Evolutionary conservation across 2,113 vertebrate species (phyloP).

Genomic region (Ceyx melanurus): DNA sequence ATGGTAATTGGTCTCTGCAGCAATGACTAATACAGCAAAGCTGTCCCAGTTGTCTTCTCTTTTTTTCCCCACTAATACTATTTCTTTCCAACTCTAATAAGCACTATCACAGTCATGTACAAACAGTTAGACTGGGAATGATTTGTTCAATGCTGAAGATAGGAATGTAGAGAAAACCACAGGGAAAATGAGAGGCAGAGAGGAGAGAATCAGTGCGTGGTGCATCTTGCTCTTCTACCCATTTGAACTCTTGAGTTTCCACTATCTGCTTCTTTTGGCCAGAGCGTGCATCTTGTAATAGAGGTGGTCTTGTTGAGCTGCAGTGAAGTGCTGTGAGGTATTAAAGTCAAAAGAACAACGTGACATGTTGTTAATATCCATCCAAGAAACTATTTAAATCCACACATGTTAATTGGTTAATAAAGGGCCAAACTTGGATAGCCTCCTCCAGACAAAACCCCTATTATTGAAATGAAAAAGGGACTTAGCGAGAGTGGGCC

Average conservation of each 20-base stretch:
- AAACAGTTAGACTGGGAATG: neutral
- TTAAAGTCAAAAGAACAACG: neutral
- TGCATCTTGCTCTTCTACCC: neutral
- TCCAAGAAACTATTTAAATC: neutral
- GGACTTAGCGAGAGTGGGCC: neutral
- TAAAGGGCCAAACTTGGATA: constrained; percentile 12
- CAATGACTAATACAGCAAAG: neutral
- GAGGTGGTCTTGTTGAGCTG: neutral
- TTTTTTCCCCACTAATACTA: neutral
- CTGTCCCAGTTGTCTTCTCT: neutral
- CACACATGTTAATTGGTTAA: neutral
- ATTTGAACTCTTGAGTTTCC: neutral
- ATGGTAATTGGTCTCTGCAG: neutral
- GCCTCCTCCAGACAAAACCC: neutral
- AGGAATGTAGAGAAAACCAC: neutral
- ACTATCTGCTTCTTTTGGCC: neutral
- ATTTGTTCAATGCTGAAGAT: neutral
- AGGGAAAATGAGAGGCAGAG: neutral
- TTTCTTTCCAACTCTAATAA: constrained; percentile 11
- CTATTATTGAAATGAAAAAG: constrained; percentile 2
- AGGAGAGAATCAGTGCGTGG: neutral
- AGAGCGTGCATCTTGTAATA: neutral
- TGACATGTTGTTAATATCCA: neutral
- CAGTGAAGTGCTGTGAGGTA: neutral
- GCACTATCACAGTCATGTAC: neutral